Percentiles rank a stretch among this genome's conserved stretches.
These are phyloP conservation scores for Ceraclea dissimilis DNA, from an alignment of 2,888 invertebrate species.

Conservation along the genomic window DNA sequence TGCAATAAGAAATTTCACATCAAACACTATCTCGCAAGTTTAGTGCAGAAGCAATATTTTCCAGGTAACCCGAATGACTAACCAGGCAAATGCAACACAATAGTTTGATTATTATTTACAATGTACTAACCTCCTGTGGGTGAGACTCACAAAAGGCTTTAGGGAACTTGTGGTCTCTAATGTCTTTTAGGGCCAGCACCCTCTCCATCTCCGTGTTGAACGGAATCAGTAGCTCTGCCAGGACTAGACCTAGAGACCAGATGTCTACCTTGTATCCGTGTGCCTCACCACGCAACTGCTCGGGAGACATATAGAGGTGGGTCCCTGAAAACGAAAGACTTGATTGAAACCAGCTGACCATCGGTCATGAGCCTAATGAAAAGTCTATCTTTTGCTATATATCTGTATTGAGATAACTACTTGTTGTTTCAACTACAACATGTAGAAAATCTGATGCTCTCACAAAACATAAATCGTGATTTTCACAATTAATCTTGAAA, in stretches of 20 bases:
- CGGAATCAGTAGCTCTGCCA: slow-evolving; percentile 86
- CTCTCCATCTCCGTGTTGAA: slow-evolving; percentile 91
- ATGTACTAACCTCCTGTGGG: slow-evolving; percentile 57
- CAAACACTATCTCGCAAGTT: no score
- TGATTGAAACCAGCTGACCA: not conserved
- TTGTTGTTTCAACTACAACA: no score
- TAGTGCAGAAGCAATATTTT: no score
- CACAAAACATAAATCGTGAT: no score
- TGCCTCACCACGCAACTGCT: slow-evolving; percentile 68
- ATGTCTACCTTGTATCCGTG: slow-evolving; percentile 93
- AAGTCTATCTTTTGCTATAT: no score
- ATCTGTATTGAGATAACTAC: no score
- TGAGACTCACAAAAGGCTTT: slow-evolving; percentile 54
- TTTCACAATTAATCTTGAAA: no score
- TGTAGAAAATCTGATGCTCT: no score
- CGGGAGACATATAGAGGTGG: slow-evolving; percentile 96
- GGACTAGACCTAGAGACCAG: slow-evolving; percentile 87
- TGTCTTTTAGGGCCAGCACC: slow-evolving; percentile 54
- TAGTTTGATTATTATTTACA: no score
- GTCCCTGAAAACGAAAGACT: slow-evolving; percentile 72
- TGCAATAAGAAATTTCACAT: slow-evolving; percentile 31
- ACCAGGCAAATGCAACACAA: no score
- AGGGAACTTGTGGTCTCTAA: slow-evolving; percentile 64
- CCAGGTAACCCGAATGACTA: no score
- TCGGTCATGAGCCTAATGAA: no score